These are phyloP conservation scores for Upupa epops DNA, from an alignment of 2,113 vertebrate genomes.

Conservation along the genomic window DNA sequence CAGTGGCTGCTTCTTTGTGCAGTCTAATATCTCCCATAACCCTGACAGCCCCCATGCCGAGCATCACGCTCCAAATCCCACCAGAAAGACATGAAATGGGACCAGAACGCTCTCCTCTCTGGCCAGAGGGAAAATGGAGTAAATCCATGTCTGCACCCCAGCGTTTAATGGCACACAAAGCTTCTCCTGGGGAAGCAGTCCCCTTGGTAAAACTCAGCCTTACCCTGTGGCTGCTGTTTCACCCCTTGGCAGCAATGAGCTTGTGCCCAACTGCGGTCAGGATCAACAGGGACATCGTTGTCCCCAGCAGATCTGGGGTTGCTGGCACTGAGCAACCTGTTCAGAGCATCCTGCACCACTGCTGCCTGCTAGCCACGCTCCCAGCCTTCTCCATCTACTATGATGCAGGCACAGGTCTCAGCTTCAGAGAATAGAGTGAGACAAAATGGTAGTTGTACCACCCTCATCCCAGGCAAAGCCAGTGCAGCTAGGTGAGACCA, in stretches of 20 bases:
- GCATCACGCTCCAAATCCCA: not conserved
- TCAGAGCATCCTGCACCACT: not conserved
- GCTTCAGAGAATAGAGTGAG: not conserved
- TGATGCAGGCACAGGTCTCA: not conserved
- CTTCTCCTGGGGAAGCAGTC: not conserved
- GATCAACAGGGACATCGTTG: not conserved
- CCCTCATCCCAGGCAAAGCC: not conserved
- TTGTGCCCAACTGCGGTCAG: not conserved
- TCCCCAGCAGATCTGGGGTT: not conserved
- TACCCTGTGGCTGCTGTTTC: not conserved
- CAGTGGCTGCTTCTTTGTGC: not conserved
- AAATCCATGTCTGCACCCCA: not conserved
- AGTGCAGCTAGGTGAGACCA: not conserved
- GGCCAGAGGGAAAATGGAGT: not conserved
- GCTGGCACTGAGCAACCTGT: not conserved
- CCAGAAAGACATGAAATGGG: not conserved
- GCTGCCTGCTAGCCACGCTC: not conserved
- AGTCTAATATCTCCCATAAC: not conserved
- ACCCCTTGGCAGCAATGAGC: not conserved
- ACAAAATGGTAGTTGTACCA: not conserved
- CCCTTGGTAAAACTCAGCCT: not conserved
- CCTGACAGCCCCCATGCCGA: not conserved
- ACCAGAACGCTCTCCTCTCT: not conserved
- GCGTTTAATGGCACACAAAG: not conserved
- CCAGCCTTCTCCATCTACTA: rapidly evolving